Conservation (phyloP, 2,113 vertebrate species). For the Tetrao urogallus region DNA sequence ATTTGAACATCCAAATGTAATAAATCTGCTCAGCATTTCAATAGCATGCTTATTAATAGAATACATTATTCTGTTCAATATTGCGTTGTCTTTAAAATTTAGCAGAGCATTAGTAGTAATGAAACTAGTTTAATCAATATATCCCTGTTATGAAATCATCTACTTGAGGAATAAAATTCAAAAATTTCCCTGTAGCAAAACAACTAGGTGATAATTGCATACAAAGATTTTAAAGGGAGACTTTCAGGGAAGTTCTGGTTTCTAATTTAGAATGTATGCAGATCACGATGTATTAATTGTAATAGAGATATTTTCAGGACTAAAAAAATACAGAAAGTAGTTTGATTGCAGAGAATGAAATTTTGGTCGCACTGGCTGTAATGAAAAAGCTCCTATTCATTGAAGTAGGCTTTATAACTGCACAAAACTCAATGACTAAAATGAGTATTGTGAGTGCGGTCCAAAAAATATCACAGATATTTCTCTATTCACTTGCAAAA, state of each 20-base stretch:
- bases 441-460: slow-evolving; percentile 23
- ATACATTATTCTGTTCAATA: slow-evolving; percentile 81
- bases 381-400: not conserved
- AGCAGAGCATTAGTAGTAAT: slow-evolving; percentile 78
- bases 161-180: slow-evolving; percentile 44
- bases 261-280: not conserved
- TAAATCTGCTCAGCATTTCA: slow-evolving; percentile 78
- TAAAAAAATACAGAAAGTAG: slow-evolving; percentile 1
- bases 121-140: slow-evolving; percentile 80
- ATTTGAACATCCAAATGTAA: slow-evolving; percentile 78
- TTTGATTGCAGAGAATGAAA: slow-evolving; percentile 15
- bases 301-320: slow-evolving; percentile 13
- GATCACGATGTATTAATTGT: slow-evolving; percentile 3
- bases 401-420: slow-evolving; percentile 5
- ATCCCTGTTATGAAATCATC: slow-evolving; percentile 69
- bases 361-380: slow-evolving; percentile 10
- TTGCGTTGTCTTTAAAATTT: slow-evolving; percentile 83
- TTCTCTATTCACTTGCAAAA: slow-evolving; percentile 59
- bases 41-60: slow-evolving; percentile 80
- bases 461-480: slow-evolving; percentile 61
- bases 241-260: not conserved
- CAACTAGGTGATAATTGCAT: slow-evolving; percentile 5
- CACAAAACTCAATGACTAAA: not conserved
- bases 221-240: slow-evolving; percentile 25
- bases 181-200: slow-evolving; percentile 49